phyloP scores from a whole-genome alignment of 2,113 vertebrate genomes.

The Pedionomus torquatus region DNA sequence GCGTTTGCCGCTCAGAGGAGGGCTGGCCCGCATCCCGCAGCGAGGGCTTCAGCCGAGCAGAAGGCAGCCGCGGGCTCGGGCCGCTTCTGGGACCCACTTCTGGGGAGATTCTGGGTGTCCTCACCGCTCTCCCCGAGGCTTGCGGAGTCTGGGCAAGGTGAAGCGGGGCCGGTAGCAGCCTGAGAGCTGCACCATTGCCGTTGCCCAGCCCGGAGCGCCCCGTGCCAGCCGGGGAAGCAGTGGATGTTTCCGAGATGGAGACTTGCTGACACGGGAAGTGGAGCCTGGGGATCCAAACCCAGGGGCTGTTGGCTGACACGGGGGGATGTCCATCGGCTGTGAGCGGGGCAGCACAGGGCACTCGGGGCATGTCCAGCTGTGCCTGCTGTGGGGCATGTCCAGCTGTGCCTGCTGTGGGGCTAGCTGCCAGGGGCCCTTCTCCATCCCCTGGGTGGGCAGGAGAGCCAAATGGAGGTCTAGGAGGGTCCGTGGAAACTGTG shows the following conservation, averaged over 20 bases:
- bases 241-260: neutral
- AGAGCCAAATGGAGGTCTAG: neutral
- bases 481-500: fast-evolving
- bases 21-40: neutral
- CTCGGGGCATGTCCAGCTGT: neutral
- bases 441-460: neutral
- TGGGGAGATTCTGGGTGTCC: neutral
- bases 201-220: neutral
- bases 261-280: neutral
- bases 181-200: neutral
- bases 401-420: no score
- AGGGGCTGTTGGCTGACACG: neutral
- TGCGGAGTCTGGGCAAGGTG: fast-evolving
- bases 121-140: fast-evolving
- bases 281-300: neutral
- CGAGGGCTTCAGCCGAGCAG: neutral
- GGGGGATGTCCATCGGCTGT: neutral
- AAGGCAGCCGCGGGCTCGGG: neutral
- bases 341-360: neutral
- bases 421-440: neutral
- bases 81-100: neutral
- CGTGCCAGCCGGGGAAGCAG: neutral
- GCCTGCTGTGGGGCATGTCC: neutral
- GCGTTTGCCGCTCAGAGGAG: neutral
- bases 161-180: fast-evolving